Percentiles rank a stretch among this genome's conserved stretches.
These are phyloP conservation scores for Amphiprion percula DNA, from an alignment of 2,113 vertebrate genomes.

Conservation along the genomic window DNA sequence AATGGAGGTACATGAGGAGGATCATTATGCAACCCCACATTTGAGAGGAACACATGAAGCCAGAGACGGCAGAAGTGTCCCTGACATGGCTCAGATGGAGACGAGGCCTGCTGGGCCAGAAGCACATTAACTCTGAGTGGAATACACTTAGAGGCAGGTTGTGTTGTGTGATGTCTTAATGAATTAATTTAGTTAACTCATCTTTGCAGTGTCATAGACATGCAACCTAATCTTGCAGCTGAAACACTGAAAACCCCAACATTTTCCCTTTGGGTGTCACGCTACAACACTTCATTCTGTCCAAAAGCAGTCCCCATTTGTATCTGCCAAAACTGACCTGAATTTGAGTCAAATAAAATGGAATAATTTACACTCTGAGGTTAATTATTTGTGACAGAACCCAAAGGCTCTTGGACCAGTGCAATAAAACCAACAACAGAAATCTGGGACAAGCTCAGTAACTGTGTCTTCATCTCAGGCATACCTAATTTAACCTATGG, in stretches of 20 bases:
- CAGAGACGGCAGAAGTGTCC: constrained; percentile 46
- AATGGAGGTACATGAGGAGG: constrained; percentile 62
- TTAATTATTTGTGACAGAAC: constrained; percentile 66
- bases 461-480: constrained; percentile 70
- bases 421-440: constrained; percentile 53
- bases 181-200: constrained; percentile 3
- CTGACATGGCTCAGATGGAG: constrained; percentile 42
- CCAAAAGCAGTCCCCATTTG: constrained; percentile 2
- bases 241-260: neutral
- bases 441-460: constrained; percentile 76
- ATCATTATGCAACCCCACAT: constrained; percentile 48
- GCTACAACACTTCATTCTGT: neutral
- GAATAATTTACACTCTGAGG: constrained; percentile 57
- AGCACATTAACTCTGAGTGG: constrained; percentile 35
- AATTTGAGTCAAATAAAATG: constrained; percentile 54
- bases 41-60: constrained; percentile 36
- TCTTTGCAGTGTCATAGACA: constrained; percentile 11
- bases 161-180: constrained; percentile 16
- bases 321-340: constrained; percentile 44
- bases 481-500: constrained; percentile 73
- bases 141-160: constrained; percentile 19
- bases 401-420: constrained; percentile 60
- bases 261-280: neutral
- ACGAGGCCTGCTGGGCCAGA: constrained; percentile 27
- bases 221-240: constrained; percentile 7